Percentiles rank a stretch among this genome's conserved stretches.
These are phyloP conservation scores for Astur gentilis DNA, from an alignment of 2,113 vertebrate species.

Conservation along the genomic window DNA sequence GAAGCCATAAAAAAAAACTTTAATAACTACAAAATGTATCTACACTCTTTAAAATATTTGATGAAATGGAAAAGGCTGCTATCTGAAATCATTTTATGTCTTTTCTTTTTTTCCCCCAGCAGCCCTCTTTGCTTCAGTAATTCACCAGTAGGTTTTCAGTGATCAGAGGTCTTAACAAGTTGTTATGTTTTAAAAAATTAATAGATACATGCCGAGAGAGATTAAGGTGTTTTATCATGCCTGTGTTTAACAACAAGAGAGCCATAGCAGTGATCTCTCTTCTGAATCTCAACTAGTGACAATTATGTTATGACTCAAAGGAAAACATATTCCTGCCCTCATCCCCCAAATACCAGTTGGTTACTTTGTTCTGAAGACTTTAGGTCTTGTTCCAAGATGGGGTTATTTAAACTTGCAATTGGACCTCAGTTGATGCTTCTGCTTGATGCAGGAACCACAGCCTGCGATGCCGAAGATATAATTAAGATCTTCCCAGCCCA, in stretches of 20 bases:
- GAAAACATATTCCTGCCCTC: not conserved
- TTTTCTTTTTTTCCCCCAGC: not conserved
- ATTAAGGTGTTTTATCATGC: constrained; percentile 55
- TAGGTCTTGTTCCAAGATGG: constrained; percentile 53
- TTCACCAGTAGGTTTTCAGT: constrained; percentile 80
- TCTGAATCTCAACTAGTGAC: not conserved
- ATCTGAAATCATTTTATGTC: not conserved
- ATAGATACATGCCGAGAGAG: constrained; percentile 1
- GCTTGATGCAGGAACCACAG: constrained; percentile 63
- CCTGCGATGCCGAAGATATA: constrained; percentile 29
- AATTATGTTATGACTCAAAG: not conserved
- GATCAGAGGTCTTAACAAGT: not conserved
- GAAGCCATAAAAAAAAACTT: not conserved
- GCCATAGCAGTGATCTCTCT: not conserved
- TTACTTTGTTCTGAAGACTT: constrained; percentile 59
- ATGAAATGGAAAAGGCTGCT: constrained; percentile 8
- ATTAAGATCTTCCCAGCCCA: constrained; percentile 50
- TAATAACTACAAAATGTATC: not conserved
- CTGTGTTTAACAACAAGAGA: constrained; percentile 55
- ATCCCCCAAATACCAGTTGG: not conserved
- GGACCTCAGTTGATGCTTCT: constrained; percentile 63
- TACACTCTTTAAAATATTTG: not conserved
- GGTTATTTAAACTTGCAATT: constrained; percentile 49
- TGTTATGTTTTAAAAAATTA: not conserved
- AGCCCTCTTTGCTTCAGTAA: constrained; percentile 69